Conservation (phyloP, 2,797 vertebrate species). For the Hydrocynus forskahlii region DNA sequence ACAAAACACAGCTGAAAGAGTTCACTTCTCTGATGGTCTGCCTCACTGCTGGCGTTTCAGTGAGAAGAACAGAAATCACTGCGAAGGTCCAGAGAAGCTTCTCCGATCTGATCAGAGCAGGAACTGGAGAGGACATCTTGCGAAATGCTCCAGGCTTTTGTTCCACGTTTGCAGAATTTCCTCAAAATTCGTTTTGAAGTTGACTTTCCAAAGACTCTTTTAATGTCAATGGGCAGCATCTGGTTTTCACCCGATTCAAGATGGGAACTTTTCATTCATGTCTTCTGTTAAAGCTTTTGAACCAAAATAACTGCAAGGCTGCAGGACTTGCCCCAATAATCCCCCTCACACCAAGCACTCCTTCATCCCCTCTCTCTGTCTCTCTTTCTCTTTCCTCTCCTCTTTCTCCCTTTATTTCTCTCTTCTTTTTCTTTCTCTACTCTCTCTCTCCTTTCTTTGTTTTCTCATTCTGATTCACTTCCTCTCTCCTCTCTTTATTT, state of each 20-base stretch:
- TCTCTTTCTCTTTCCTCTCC: conserved; percentile 8
- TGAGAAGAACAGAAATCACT: too few relatives aligned
- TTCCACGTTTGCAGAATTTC: conserved; percentile 49
- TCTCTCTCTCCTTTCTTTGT: neutral
- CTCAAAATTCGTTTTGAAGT: conserved; percentile 57
- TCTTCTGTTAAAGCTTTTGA: conserved; percentile 53
- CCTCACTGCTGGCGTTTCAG: too few relatives aligned
- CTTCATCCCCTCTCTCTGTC: neutral
- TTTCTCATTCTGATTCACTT: neutral
- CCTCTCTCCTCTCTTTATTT: neutral
- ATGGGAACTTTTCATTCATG: conserved; percentile 45
- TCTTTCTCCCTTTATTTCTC: neutral
- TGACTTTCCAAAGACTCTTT: conserved; percentile 51
- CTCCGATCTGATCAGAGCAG: conserved; percentile 21
- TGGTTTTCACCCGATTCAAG: conserved; percentile 51
- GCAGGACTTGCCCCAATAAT: conserved; percentile 11
- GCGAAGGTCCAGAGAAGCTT: neutral
- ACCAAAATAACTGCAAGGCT: conserved; percentile 50
- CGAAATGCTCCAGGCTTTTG: conserved; percentile 24
- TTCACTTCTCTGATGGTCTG: too few relatives aligned
- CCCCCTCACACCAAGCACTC: conserved; percentile 21
- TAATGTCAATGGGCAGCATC: conserved; percentile 54
- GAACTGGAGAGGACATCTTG: conserved; percentile 11
- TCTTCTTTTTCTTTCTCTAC: neutral
- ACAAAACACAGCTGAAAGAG: too few relatives aligned